These are phyloP conservation scores for Andrena fulva DNA, from an alignment of 2,888 invertebrate genomes.

Conservation along the genomic window DNA sequence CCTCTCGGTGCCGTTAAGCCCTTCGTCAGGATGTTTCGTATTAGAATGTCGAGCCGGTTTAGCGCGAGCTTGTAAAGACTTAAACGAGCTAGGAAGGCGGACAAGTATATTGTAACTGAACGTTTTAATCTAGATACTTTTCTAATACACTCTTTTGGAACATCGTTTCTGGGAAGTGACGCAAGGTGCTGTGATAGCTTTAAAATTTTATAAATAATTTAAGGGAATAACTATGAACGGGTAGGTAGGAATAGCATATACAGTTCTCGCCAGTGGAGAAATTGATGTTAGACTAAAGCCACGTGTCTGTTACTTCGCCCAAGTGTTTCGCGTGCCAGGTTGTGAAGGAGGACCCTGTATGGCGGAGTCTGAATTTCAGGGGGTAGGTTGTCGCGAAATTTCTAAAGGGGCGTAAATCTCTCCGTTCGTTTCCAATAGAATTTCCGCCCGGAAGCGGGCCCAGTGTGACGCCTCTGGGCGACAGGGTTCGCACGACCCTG, in stretches of 20 bases:
- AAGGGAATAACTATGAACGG: neutral
- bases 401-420: no score
- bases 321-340: no score
- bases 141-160: neutral
- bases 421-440: no score
- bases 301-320: no score
- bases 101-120: neutral
- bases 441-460: no score
- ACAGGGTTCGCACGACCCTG: neutral
- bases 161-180: neutral
- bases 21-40: neutral
- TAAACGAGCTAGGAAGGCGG: neutral
- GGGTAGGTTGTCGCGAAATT: no score
- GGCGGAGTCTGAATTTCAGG: no score
- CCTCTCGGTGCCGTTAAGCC: neutral
- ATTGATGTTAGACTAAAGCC: no score
- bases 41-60: neutral
- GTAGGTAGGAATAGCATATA: neutral
- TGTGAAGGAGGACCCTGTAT: no score
- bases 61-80: neutral
- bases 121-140: neutral
- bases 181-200: neutral
- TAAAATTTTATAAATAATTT: neutral
- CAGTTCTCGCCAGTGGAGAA: no score
- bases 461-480: neutral